Evolutionary conservation across 2,797 vertebrate genomes (phyloP), one percentile per base, ranked within the genome.

Genomic region (Enteromius unitaeniatus): DNA sequence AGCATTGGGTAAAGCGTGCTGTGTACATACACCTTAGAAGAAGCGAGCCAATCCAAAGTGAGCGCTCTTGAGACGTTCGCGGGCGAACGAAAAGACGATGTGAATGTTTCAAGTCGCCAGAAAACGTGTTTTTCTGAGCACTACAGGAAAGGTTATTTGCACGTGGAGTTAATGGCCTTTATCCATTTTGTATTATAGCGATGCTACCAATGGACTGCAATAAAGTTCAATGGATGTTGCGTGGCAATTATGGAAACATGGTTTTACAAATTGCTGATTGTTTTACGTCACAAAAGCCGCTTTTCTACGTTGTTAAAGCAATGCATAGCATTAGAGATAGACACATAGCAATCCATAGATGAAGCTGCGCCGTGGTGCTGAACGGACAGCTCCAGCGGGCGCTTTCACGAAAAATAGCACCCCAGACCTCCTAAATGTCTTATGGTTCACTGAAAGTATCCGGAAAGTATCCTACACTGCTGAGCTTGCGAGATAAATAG

Each of bases 321-420:
- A 42, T n/a, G 49, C 17, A 65, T 15, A 13, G 19, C 11, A 65
- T 49, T 65, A 13, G 6, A 68, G 47, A 49, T 78, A 11, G 34
- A 62, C 2, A 60, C n/a, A 26, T 42, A 21, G 23, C 34, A 7
- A 14, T 58, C 37, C 40, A 81, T 72, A 1, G 53, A 11, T 17
- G 62, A 47, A 81, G 68, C 51, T 72, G 49, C 65, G 76, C 28
- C 8, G 42, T 84, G 83, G 87, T 88, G 87, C 89, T 89, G 89
- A 89, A 88, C 58, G 72, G 86, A 89, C 87, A 89, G 89, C 87
- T 87, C 86, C 86, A 62, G 26, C 53, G 47, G 31, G 65, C 37
- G 9, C 31, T 67, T 74, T 73, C 11, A 49, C 19, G 11, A 53
- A 62, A 28, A 80, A 51, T 23, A n/a, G 13, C 4, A 28, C 28